Base-by-base conservation (phyloP, 2,113 vertebrate genomes). In the Oryzias javanicus region DNA sequence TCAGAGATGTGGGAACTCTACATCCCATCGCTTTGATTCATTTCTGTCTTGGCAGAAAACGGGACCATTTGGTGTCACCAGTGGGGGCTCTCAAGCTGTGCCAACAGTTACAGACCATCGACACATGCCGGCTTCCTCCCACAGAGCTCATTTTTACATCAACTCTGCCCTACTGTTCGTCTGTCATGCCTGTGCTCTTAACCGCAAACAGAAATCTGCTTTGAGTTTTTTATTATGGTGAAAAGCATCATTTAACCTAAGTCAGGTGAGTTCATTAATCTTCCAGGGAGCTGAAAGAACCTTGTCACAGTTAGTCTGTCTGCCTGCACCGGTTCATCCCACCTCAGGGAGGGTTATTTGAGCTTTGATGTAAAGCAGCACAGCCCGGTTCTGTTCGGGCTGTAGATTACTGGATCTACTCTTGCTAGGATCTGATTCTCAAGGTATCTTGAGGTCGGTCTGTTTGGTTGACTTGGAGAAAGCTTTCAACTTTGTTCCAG, bases 1-100 rank as follows among this genome's bases (percentile, higher is more conserved):
- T 82, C 79, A 55, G 70, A 72, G 74, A 69, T 67, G 64, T 70
- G 73, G 73, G 84, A 83, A 81, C 73, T 72, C 76, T 80, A 67
- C 62, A 51, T 76, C 56, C 64, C 13, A 71, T 72, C 42, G 67
- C 72, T 74, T 83, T 70, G 62, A 80, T 88, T 59, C 65, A 54
- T 82, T 79, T 61, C 61, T 66, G 51, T 62, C 56, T 74, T 81
- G 86, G 86, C 86, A 76, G 68, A 27, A 74, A 56, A 47, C 57
- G 48, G n/a, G 45, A 64, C 68, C 79, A 64, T 70, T 84, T 87
- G 85, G 85, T 76, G 77, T 72, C 69, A 72, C 49, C 44, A 48
- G 62, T 75, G 76, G 81, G 84, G 86, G 82, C 75, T 64, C 53
- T 55, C 4, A 16, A 51, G 25, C 14, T 8, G 55, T 82, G 80